Percentiles rank a stretch among this genome's conserved stretches.
phyloP scores from a whole-genome alignment of 2,888 invertebrate genomes.

The Heliconius cydno region DNA sequence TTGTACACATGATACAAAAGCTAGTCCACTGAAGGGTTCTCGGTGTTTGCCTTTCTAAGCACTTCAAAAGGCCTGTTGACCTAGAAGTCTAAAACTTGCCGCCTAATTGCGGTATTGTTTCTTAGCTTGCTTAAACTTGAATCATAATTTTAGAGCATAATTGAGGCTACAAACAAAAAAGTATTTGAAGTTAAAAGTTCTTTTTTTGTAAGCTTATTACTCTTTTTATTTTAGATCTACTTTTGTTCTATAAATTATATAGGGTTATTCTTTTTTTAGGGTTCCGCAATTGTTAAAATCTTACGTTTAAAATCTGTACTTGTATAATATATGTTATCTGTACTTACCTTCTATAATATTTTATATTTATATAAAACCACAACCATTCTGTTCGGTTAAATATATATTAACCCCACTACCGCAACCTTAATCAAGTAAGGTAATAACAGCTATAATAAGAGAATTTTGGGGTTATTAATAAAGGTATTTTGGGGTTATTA shows the following conservation, averaged over 20 bases:
- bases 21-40: constrained; percentile 30
- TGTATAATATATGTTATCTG: too few relatives aligned
- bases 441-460: neutral
- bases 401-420: neutral
- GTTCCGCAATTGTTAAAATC: neutral
- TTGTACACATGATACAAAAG: constrained; percentile 8
- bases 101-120: constrained; percentile 44
- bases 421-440: neutral
- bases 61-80: constrained; percentile 41
- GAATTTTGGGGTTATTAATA: neutral
- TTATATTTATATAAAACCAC: too few relatives aligned
- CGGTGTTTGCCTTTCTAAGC: constrained; percentile 38
- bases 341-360: too few relatives aligned
- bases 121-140: constrained; percentile 29
- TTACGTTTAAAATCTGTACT: too few relatives aligned
- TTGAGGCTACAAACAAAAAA: neutral
- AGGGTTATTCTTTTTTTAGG: neutral
- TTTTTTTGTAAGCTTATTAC: constrained; percentile 1
- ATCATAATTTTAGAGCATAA: constrained; percentile 27
- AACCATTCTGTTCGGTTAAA: neutral
- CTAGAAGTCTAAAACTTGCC: constrained; percentile 41
- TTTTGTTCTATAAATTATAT: neutral
- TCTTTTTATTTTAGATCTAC: neutral
- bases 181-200: neutral
- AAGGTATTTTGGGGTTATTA: neutral